phyloP scores from a whole-genome alignment of 2,113 vertebrate species.

The Calypte anna region DNA sequence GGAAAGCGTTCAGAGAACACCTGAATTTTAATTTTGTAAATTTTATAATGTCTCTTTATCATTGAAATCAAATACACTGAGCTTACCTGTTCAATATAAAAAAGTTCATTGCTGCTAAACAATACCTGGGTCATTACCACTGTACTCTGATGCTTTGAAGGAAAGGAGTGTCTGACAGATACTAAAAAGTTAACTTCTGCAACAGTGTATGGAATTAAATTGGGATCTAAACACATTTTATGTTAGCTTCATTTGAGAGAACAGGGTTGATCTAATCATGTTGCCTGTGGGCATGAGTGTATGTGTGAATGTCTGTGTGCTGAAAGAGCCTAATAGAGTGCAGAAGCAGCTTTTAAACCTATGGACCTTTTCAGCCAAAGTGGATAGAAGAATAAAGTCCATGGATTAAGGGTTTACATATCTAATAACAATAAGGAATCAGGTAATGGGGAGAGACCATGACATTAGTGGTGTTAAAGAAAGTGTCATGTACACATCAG shows the following conservation, averaged over 20 bases:
- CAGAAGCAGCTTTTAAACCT: neutral
- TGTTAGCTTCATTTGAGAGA: neutral
- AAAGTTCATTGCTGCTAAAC: neutral
- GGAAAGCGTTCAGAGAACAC: neutral
- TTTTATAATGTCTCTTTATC: fast-evolving
- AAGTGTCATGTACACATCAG: neutral
- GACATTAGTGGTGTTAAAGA: neutral
- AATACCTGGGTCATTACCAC: neutral
- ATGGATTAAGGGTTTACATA: neutral
- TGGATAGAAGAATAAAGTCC: neutral
- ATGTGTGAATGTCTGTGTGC: neutral
- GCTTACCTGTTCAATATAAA: neutral
- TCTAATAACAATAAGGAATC: neutral
- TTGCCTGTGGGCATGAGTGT: neutral
- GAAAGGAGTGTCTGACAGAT: neutral
- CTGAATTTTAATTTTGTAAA: neutral
- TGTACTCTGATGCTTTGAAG: neutral
- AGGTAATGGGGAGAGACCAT: neutral
- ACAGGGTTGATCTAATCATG: fast-evolving
- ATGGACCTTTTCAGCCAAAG: neutral
- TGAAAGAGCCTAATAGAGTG: neutral
- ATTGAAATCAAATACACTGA: neutral
- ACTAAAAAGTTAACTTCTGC: neutral
- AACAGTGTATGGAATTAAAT: neutral
- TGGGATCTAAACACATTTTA: neutral